Percentiles rank a stretch among this genome's conserved stretches.
Conservation (phyloP, 1,140 invertebrate species). For the Brachionus sp. region DNA sequence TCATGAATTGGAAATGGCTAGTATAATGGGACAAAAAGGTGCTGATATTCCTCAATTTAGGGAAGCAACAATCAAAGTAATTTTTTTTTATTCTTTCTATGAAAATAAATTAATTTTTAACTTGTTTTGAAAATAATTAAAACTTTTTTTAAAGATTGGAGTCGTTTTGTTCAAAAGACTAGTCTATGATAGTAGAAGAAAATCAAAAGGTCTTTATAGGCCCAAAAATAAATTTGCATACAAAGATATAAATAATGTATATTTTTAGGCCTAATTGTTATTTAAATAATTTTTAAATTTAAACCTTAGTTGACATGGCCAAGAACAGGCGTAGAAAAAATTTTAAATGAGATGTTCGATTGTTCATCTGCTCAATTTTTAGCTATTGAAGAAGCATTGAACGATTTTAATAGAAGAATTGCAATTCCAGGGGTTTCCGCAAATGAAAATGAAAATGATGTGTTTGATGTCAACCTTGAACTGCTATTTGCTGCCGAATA, state of each 20-base stretch:
- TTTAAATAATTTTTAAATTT: background rate
- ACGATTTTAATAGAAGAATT: constrained; percentile 55
- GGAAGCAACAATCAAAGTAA: constrained; percentile 56
- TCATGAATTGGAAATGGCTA: constrained; percentile 55
- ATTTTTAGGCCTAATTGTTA: background rate
- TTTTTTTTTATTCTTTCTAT: background rate
- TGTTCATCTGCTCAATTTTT: constrained; percentile 58
- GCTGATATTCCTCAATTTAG: constrained; percentile 52
- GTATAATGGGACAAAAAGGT: constrained; percentile 49
- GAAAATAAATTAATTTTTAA: background rate
- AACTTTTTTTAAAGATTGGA: constrained; percentile 53
- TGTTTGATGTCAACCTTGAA: constrained; percentile 57
- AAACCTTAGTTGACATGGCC: constrained; percentile 56
- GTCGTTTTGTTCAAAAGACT: constrained; percentile 58
- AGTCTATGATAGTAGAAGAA: constrained; percentile 57
- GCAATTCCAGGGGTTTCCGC: constrained; percentile 54
- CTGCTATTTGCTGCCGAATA: constrained; percentile 58
- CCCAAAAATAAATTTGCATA: constrained; percentile 57
- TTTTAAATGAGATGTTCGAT: constrained; percentile 60
- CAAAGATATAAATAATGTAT: constrained; percentile 56
- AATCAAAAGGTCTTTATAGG: constrained; percentile 56
- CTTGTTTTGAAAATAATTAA: background rate
- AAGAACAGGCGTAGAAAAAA: constrained; percentile 57
- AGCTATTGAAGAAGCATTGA: constrained; percentile 55
- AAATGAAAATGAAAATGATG: constrained; percentile 56